Evolutionary conservation across 2,888 invertebrate species (phyloP).

Genomic region (Matsumyia berberina): DNA sequence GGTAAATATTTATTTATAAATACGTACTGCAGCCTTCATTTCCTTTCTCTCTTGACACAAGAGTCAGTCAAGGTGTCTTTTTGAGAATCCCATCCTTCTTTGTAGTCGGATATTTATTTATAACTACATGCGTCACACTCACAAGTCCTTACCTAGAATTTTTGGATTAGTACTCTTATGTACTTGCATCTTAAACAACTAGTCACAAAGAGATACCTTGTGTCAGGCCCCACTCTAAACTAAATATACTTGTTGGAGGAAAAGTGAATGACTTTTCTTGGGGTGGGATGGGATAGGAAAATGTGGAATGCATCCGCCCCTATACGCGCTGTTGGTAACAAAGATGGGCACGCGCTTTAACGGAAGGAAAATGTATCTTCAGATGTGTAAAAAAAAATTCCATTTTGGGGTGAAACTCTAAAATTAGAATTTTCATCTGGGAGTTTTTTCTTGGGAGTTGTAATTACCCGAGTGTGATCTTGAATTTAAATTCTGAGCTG

Average conservation of each 20-base stretch:
- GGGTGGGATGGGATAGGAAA: neutral
- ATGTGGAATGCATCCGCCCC: constrained; percentile 28
- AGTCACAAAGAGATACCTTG: constrained; percentile 1
- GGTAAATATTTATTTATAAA: constrained; percentile 24
- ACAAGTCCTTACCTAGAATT: constrained; percentile 29
- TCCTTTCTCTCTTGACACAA: neutral
- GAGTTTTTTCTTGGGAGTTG: constrained; percentile 23
- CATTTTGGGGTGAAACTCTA: constrained; percentile 58
- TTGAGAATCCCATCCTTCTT: constrained; percentile 37
- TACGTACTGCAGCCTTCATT: neutral
- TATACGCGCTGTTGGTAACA: constrained; percentile 27
- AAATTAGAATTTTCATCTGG: constrained; percentile 51
- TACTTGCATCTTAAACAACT: constrained; percentile 5
- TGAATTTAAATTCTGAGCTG: constrained; percentile 25
- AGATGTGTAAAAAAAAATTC: constrained; percentile 29
- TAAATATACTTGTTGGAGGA: constrained; percentile 37
- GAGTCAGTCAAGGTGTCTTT: neutral
- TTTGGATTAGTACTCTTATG: constrained; percentile 24
- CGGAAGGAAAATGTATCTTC: constrained; percentile 23
- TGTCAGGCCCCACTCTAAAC: constrained; percentile 34
- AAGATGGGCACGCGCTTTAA: constrained; percentile 56
- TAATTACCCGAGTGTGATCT: constrained; percentile 43
- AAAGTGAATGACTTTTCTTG: constrained; percentile 52
- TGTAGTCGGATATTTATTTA: constrained; percentile 12
- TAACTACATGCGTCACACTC: constrained; percentile 41